phyloP scores from a whole-genome alignment of 2,797 vertebrate species.

The Dendrocincla tyrannina region DNA sequence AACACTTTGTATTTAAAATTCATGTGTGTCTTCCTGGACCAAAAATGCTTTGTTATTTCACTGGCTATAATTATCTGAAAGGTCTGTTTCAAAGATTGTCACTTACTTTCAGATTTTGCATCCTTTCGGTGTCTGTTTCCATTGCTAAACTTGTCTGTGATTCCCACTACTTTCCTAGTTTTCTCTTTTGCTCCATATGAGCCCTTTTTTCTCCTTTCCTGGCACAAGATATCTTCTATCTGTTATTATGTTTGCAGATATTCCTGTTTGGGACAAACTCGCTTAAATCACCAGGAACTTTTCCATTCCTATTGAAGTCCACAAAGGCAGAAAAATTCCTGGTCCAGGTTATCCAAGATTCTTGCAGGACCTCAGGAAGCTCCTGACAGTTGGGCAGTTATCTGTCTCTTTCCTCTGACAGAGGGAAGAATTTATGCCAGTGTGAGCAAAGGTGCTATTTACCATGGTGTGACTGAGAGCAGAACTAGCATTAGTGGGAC shows the following conservation, averaged over 20 bases:
- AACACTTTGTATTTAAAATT: not conserved
- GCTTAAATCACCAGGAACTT: not conserved
- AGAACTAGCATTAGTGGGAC: not conserved
- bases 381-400: not conserved
- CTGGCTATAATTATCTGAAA: not conserved
- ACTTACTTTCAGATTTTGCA: not conserved
- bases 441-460: not conserved
- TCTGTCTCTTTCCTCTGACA: not conserved
- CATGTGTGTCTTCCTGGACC: not conserved
- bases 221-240: not conserved
- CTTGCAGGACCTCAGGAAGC: not conserved
- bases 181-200: not conserved
- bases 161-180: not conserved
- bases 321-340: not conserved
- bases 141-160: not conserved
- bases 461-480: not conserved
- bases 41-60: not conserved
- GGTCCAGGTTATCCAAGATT: not conserved
- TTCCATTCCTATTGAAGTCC: not conserved
- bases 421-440: not conserved
- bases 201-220: not conserved
- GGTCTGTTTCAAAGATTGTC: not conserved
- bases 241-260: constrained; percentile 1
- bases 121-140: not conserved
- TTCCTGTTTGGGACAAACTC: not conserved